These are phyloP conservation scores for Drosophila tripunctata DNA, from an alignment of 2,888 invertebrate species.

Conservation along the genomic window DNA sequence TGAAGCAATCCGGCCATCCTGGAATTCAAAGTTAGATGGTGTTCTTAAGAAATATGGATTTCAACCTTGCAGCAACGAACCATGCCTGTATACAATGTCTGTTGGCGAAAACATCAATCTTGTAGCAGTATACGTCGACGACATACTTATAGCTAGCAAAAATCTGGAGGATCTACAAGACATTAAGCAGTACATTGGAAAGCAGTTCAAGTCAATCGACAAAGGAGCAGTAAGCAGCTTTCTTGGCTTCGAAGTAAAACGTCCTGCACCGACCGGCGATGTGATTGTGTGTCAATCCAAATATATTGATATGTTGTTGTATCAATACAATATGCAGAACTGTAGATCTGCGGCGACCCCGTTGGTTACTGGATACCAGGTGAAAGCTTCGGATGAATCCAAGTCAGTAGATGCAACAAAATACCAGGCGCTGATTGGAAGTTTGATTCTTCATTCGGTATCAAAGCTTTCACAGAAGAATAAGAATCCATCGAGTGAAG, in stretches of 20 bases:
- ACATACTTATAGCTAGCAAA: not conserved
- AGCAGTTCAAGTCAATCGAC: too few species aligned
- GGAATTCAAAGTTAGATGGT: constrained; percentile 4
- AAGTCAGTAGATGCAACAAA: not conserved
- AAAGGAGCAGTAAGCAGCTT: too few species aligned
- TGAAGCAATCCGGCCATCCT: constrained; percentile 11
- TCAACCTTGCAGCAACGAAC: constrained; percentile 36
- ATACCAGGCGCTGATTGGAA: constrained; percentile 2
- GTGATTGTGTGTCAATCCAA: too few species aligned
- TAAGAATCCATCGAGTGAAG: not conserved
- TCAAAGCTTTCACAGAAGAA: constrained; percentile 8
- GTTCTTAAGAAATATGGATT: constrained; percentile 43
- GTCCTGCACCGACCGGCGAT: too few species aligned
- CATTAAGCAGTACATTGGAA: too few species aligned
- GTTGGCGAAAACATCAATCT: constrained; percentile 1
- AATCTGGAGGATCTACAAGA: too few species aligned
- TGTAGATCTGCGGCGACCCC: too few species aligned
- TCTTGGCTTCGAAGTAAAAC: too few species aligned
- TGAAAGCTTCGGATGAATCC: not conserved
- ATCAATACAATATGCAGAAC: constrained; percentile 4
- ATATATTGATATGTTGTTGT: too few species aligned
- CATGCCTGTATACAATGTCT: too few species aligned
- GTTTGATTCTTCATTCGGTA: constrained; percentile 8
- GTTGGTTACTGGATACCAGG: constrained; percentile 4
- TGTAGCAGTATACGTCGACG: constrained; percentile 8